These are phyloP conservation scores for Platynereis dumerilii DNA, from an alignment of 2,888 invertebrate species.

Conservation along the genomic window DNA sequence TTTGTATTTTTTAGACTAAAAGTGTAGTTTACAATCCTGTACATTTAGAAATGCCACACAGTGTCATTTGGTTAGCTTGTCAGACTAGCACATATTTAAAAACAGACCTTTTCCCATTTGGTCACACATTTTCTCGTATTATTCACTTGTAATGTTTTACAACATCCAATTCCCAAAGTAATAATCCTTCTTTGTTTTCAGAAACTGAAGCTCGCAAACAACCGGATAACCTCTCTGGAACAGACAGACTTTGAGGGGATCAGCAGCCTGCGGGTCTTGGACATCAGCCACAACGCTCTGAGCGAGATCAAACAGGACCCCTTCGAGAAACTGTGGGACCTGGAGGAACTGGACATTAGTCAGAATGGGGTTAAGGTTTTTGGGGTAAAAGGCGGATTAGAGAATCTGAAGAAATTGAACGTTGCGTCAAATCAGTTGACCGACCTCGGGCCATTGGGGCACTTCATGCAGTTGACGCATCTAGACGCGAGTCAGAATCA, in stretches of 20 bases:
- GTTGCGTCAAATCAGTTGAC: constrained; percentile 35
- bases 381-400: constrained; percentile 32
- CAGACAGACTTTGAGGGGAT: constrained; percentile 37
- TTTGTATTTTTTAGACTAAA: no score
- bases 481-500: constrained; percentile 40
- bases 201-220: constrained; percentile 26
- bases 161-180: no score
- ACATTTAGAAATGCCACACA: no score
- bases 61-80: no score
- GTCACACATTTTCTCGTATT: no score
- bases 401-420: constrained; percentile 31
- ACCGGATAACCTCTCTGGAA: constrained; percentile 29
- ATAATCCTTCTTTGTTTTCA: no score
- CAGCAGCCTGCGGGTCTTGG: constrained; percentile 39
- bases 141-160: no score
- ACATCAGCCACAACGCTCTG: constrained; percentile 46
- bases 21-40: no score
- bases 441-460: constrained; percentile 26
- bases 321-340: constrained; percentile 30
- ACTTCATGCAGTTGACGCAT: constrained; percentile 32
- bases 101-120: no score
- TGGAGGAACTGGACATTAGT: constrained; percentile 33
- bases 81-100: no score
- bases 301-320: constrained; percentile 27
- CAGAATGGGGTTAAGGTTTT: constrained; percentile 29